Evolutionary conservation across 2,888 invertebrate genomes (phyloP), one percentile per base, ranked within the genome.

Genomic region (Drosophila neutralis): DNA sequence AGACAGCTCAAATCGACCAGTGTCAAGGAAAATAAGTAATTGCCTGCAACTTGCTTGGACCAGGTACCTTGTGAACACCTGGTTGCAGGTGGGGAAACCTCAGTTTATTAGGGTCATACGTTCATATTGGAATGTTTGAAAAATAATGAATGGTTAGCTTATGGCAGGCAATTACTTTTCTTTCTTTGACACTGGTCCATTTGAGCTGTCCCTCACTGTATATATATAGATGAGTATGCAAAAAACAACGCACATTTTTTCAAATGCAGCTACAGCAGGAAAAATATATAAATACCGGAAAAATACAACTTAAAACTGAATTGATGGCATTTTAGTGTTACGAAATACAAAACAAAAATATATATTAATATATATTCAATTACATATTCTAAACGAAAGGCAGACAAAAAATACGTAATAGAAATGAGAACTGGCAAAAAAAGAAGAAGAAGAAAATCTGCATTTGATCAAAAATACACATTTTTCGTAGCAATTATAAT

Each of bases 301-400:
- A 69, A 69, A 69, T 61, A 63, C 60, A 80, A 83, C 73, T 78
- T 65, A 75, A 76, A 83, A 87, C 82, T 87, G 83, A 87, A 87
- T 85, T 83, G 79, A 82, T 80, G 87, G 82, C 83, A 86, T 85
- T 86, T 88, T 85, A 85, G 77, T 68, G 71, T 80, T 69, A 77
- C 59, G 56, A 66, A 59, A 66, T 38, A 56, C n/a, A 45, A 48
- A 59, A 64, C 21, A 42, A 40, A 64, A 49, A 48, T n/a, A 72
- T 29, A 29, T 29, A 48, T n/a, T 69, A 7, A 29, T 57, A 27
- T 29, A 82, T 74, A 72, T 66, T 69, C 73, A 80, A 84, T 71
- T 67, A 74, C 52, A 77, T 69, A 80, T 80, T 77, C 70, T 80
- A 65, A 82, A 78, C 38, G 29, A 66, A 69, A 70, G 42, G 52